Base-by-base conservation (phyloP, 1,140 invertebrate species). In the Gryon sp. region DNA sequence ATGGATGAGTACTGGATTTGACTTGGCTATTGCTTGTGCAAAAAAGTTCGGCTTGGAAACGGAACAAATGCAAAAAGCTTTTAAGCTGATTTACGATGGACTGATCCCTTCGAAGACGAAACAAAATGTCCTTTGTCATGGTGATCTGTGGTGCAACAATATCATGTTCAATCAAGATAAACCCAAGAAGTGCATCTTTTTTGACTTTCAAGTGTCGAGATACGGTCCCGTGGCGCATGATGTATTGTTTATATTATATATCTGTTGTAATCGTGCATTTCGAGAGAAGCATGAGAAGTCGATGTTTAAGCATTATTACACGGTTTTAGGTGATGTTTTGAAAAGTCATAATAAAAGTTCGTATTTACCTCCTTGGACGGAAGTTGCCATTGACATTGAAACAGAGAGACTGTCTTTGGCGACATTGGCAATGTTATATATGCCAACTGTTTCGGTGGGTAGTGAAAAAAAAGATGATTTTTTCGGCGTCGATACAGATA, bases 161-260 rank as follows among this genome's bases (percentile, higher is more conserved):
- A 30, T 75, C 5, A 66, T 75, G 70, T 75, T 75, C 20, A 50
- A 40, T 9, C 15, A 40, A 2, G 43, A 40, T 20, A 62, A 46
- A 4, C 38, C 48, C 0, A 5, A 34, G 2, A 68, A 41, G 15
- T 53, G 52, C 19, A 2, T 68, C 0, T 1, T 75, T n/a, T 28
- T 75, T 26, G 72, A 75, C 15, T 59, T 24, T 18, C 72, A 75
- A 19, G 93, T 80, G 90, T 90, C 0, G 91, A 86, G 90, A 5
- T 91, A 91, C 14, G 82, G 82, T 6, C 90, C 91, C 1, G 80
- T 90, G 2, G 87, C 87, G 0, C 88, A 90, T 8, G 91, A 92
- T 53, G 24, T 76, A 0, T 62, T 85, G 2, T 81, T 84, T 6
- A 76, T 90, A 0, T 38, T 90, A 0, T 85, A 88, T 62, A 52